Conservation (phyloP, 2,113 vertebrate species). For the Bufo bufo region DNA sequence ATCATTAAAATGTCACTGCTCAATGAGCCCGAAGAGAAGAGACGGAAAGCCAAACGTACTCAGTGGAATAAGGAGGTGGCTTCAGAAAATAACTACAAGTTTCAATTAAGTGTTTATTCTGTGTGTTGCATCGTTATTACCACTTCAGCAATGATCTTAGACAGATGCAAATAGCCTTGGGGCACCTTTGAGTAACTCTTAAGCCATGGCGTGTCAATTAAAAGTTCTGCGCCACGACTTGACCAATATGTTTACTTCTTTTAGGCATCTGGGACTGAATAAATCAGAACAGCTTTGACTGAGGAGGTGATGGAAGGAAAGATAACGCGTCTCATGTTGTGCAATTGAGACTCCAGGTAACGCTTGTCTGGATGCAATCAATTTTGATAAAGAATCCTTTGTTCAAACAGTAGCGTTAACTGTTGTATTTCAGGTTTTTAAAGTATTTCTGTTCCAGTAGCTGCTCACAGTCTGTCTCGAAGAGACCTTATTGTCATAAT, state of each 20-base stretch:
- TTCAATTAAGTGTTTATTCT: neutral
- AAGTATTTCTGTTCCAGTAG: neutral
- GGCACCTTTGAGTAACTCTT: constrained; percentile 6
- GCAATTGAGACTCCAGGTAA: constrained; percentile 45
- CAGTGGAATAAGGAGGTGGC: neutral
- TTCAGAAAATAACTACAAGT: constrained; percentile 15
- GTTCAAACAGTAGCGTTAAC: constrained; percentile 14
- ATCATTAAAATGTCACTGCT: constrained; percentile 40
- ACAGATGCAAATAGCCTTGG: constrained; percentile 47
- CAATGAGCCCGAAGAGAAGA: constrained; percentile 24
- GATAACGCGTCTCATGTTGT: constrained; percentile 47
- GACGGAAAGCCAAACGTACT: constrained; percentile 10
- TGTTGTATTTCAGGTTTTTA: neutral
- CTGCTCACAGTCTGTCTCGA: neutral
- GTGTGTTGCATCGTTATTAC: constrained; percentile 9
- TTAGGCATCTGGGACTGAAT: constrained; percentile 42
- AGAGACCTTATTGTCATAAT: neutral
- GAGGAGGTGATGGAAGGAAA: constrained; percentile 17
- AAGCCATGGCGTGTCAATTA: constrained; percentile 43
- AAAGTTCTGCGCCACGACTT: constrained; percentile 7
- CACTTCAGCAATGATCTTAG: constrained; percentile 39
- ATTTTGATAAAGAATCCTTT: constrained; percentile 43
- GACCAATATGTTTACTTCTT: constrained; percentile 51
- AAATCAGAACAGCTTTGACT: constrained; percentile 7
- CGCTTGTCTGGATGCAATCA: constrained; percentile 43